Conservation (phyloP, 1,140 invertebrate genomes). For the Eupristina koningsbergeri region DNA sequence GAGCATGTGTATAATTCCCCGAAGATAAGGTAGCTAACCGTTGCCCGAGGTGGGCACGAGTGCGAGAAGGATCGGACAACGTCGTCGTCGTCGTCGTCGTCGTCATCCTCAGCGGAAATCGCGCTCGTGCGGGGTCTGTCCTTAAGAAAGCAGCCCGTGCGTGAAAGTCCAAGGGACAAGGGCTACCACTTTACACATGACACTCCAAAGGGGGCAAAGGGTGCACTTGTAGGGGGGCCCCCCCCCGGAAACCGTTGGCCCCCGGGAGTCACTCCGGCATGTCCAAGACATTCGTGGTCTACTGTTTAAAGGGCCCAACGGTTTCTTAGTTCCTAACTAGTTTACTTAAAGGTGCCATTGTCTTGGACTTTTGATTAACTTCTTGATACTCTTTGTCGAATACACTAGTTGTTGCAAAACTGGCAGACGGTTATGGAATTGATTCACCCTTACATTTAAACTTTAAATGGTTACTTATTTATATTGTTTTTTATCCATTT, state of each 20-base stretch:
- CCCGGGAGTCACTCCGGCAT: slow-evolving; percentile 45
- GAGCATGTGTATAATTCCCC: not conserved
- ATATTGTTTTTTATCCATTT: not conserved
- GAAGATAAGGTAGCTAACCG: slow-evolving; percentile 37
- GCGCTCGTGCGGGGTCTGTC: slow-evolving; percentile 34
- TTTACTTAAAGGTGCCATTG: not conserved
- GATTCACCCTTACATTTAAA: no score
- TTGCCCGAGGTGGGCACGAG: not conserved
- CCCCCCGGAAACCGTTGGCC: slow-evolving; percentile 11
- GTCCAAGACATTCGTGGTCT: slow-evolving; percentile 60
- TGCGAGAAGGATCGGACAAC: not conserved
- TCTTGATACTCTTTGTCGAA: no score
- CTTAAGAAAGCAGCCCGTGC: slow-evolving; percentile 58
- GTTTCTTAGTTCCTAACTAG: slow-evolving; percentile 8
- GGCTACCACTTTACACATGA: slow-evolving; percentile 40
- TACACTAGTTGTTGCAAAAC: no score
- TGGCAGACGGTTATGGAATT: no score
- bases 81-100: not conserved
- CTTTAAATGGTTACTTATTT: no score
- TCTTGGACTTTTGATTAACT: not conserved
- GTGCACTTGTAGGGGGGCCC: slow-evolving; percentile 62
- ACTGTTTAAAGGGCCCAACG: slow-evolving; percentile 56
- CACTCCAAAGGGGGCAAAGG: slow-evolving; percentile 40
- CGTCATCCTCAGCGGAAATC: slow-evolving; percentile 35
- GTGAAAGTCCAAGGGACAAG: slow-evolving; percentile 53